Evolutionary conservation across 2,797 vertebrate genomes (phyloP), one percentile per base, ranked within the genome.

Genomic region (Lagorchestes hirsutus): DNA sequence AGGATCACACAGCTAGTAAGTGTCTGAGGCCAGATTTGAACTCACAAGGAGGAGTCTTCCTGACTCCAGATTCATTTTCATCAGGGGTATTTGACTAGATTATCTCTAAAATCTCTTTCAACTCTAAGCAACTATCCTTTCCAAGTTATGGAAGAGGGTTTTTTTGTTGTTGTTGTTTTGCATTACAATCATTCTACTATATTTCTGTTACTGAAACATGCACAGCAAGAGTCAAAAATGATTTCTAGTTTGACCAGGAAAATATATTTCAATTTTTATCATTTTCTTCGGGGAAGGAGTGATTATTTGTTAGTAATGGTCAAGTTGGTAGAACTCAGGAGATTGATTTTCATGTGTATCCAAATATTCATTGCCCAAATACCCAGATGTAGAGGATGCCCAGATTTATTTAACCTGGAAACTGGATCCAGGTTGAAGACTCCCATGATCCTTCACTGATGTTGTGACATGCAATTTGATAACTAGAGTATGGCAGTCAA

Each of bases 401-500:
- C 52, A 55, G 16, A 91, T 91, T 91, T 55, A 12, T 87, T 59
- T 40, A 82, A 55, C 58, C 74, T 67, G 18, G 2, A 24, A 0
- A 2, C 13, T 31, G 34, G 52, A 40, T 9, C 46, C n/a, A 9
- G n/a, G 16, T 18, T 0, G 1, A 13, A 14, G 0, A 3, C 1
- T 27, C 16, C 93, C 50, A 59, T 13, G 34, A 2, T 28, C 18
- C 24, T 74, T 92, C 56, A 34, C 50, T 34, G 54, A 40, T 13
- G 0, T 5, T 34, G 50, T 54, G 52, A 58, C 46, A 4, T 55
- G 57, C 6, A 13, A 18, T 4, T 4, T 40, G 50, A 14, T 46
- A 46, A 92, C 55, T n/a, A 10, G 0, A 0, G n/a, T 0, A 0
- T 27, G 67, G 24, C 5, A 1, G 57, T 11, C 50, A 1, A 4